A percentile compares a stretch with the other conserved stretches of the same genome.
Evolutionary conservation across 2,113 vertebrate genomes (phyloP).

Genomic region (Labrus mixtus): DNA sequence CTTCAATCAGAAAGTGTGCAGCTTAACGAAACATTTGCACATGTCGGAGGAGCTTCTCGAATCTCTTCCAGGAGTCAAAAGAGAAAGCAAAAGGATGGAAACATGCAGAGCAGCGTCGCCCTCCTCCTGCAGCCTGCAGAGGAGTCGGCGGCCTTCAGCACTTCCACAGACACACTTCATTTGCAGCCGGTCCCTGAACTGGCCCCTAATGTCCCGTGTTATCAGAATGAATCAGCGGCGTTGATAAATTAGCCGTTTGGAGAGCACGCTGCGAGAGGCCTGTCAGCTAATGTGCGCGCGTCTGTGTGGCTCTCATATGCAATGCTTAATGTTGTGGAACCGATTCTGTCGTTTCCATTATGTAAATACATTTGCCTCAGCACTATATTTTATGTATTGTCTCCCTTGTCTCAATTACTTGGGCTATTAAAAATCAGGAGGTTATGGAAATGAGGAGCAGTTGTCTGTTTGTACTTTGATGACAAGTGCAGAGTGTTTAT

Average conservation of each 20-base stretch:
- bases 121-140: slow-evolving; percentile 38
- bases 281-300: slow-evolving; percentile 71
- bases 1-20: slow-evolving; percentile 2
- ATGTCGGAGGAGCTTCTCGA: neutral
- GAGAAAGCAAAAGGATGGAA: neutral
- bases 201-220: slow-evolving; percentile 74
- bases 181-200: slow-evolving; percentile 62
- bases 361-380: slow-evolving; percentile 88
- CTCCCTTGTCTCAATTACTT: slow-evolving; percentile 85
- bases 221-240: slow-evolving; percentile 82
- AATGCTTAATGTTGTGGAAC: slow-evolving; percentile 88
- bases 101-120: slow-evolving; percentile 3
- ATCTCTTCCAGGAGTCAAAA: neutral
- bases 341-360: slow-evolving; percentile 88
- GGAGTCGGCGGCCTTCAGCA: slow-evolving; percentile 48
- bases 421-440: slow-evolving; percentile 85
- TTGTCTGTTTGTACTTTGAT: slow-evolving; percentile 74
- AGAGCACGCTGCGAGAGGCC: slow-evolving; percentile 62
- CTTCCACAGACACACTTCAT: slow-evolving; percentile 64
- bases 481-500: slow-evolving; percentile 77
- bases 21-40: neutral
- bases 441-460: slow-evolving; percentile 78
- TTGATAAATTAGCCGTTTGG: slow-evolving; percentile 80
- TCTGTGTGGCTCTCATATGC: slow-evolving; percentile 80
- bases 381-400: slow-evolving; percentile 85